A percentile compares a stretch with the other conserved stretches of the same genome.
Evolutionary conservation across 2,888 invertebrate genomes (phyloP).

Genomic region (Athripsodes cinereus): DNA sequence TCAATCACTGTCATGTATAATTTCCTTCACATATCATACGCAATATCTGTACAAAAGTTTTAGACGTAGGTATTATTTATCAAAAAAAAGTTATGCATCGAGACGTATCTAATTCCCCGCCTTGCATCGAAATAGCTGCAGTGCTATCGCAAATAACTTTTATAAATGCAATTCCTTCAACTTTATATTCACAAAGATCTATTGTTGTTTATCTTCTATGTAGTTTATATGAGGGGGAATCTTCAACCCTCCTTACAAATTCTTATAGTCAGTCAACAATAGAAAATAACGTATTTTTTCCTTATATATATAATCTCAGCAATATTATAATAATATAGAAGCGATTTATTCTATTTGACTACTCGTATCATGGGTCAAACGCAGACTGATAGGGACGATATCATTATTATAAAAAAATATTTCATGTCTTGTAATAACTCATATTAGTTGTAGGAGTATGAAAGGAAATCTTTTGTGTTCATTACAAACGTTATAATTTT

Average conservation of each 20-base stretch:
- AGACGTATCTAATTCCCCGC: conserved; percentile 10
- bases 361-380: no score
- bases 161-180: background rate
- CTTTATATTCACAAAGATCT: background rate
- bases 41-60: background rate
- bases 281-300: background rate
- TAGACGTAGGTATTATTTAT: background rate
- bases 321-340: no score
- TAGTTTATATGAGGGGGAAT: background rate
- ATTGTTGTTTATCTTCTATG: background rate
- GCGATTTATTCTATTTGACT: no score
- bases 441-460: no score
- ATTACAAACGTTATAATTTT: no score
- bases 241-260: background rate
- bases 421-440: no score
- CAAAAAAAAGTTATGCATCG: conserved; percentile 4
- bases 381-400: no score
- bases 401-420: no score
- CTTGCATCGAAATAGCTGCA: background rate
- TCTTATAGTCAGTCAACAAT: background rate
- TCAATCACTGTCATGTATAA: background rate
- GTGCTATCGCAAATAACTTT: background rate
- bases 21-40: background rate
- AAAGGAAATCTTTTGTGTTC: no score
- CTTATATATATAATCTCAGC: background rate